Percentiles rank a stretch among this genome's conserved stretches.
Evolutionary conservation across 2,113 vertebrate species (phyloP).

Genomic region (Perca schrenkii): DNA sequence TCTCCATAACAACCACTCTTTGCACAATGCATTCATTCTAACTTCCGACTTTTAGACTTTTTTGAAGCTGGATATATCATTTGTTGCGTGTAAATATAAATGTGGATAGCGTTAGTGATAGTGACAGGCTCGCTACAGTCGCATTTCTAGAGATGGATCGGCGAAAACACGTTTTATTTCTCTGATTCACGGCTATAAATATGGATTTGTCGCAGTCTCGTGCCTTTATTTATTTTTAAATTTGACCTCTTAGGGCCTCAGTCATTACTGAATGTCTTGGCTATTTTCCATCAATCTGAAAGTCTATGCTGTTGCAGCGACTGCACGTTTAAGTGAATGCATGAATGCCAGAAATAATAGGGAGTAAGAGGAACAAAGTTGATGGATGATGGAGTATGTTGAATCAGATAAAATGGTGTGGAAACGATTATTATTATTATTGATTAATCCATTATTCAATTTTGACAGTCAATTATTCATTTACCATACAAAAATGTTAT

Average conservation of each 20-base stretch:
- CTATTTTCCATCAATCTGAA: constrained; percentile 12
- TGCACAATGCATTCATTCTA: no score
- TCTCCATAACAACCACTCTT: no score
- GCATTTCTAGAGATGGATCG: no score
- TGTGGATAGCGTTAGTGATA: no score
- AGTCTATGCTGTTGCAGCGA: background rate
- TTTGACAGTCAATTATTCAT: background rate
- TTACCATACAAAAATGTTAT: background rate
- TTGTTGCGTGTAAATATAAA: no score
- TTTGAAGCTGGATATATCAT: no score
- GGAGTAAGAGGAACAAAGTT: background rate
- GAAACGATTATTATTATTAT: background rate
- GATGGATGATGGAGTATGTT: background rate
- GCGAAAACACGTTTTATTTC: no score
- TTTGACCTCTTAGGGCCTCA: constrained; percentile 2
- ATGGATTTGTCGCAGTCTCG: constrained; percentile 7
- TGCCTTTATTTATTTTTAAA: background rate
- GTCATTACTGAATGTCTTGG: constrained; percentile 6
- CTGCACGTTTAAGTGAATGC: background rate
- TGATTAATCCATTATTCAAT: no score
- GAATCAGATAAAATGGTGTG: background rate
- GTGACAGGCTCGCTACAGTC: no score
- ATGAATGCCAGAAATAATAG: background rate
- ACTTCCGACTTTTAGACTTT: no score
- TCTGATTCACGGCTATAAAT: no score